Conservation (phyloP, 2,888 invertebrate species). For the Pegoplata infirma region DNA sequence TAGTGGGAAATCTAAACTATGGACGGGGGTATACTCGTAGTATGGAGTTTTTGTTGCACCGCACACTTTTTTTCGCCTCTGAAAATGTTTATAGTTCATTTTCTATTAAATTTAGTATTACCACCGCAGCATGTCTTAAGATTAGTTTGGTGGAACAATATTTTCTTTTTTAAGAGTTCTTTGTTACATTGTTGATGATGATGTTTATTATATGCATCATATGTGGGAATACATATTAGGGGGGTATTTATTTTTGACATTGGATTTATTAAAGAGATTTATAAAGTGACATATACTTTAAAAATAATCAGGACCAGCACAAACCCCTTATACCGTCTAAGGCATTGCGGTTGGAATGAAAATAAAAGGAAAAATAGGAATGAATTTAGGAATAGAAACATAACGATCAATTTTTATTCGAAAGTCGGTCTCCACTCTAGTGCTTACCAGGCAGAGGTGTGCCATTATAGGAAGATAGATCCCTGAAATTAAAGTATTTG, state of each 20-base stretch:
- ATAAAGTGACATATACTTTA: too few relatives aligned
- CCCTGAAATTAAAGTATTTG: too few relatives aligned
- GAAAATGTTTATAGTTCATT: conserved; percentile 4
- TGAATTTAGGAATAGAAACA: too few relatives aligned
- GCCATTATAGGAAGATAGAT: too few relatives aligned
- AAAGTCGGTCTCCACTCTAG: too few relatives aligned
- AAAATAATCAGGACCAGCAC: too few relatives aligned
- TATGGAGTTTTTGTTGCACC: neutral
- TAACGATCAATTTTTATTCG: too few relatives aligned
- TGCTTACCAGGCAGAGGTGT: too few relatives aligned
- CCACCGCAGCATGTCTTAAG: conserved; percentile 29
- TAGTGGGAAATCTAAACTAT: conserved; percentile 9
- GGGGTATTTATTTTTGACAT: neutral
- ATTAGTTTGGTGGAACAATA: conserved; percentile 3
- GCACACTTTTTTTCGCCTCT: neutral
- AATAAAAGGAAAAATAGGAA: too few relatives aligned
- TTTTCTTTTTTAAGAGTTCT: conserved; percentile 21
- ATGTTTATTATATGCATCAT: conserved; percentile 37
- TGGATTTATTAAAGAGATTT: too few relatives aligned
- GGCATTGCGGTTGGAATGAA: too few relatives aligned
- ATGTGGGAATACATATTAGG: conserved; percentile 7
- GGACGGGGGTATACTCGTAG: neutral
- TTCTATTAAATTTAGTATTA: conserved; percentile 22
- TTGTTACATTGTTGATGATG: neutral
- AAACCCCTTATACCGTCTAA: too few relatives aligned